These are phyloP conservation scores for Mormyrops attenuatus DNA, from an alignment of 2,797 vertebrate species.

Conservation along the genomic window DNA sequence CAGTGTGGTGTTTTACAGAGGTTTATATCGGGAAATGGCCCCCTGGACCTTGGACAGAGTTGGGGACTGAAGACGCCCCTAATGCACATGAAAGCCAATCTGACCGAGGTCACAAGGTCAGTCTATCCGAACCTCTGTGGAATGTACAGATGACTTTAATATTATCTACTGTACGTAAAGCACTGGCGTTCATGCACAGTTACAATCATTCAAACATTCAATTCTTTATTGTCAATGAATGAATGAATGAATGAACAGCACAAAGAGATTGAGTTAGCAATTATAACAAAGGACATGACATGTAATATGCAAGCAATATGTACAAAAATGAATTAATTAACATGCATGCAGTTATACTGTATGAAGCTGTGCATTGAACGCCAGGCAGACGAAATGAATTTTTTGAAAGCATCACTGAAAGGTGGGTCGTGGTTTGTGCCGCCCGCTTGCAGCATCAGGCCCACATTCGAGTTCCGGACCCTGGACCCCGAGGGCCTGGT, in stretches of 20 bases:
- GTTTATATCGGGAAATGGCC: conserved; percentile 44
- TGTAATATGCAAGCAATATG: background rate
- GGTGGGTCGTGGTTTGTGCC: background rate
- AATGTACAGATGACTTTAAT: background rate
- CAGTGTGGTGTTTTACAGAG: conserved; percentile 40
- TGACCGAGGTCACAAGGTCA: conserved; percentile 56
- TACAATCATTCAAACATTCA: background rate
- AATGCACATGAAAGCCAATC: conserved; percentile 50
- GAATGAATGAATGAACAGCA: background rate
- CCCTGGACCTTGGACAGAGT: conserved; percentile 58
- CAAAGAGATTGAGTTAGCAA: background rate
- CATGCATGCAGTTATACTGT: background rate
- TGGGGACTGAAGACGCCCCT: conserved; percentile 58
- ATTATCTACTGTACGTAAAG: background rate
- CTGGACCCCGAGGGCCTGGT: conserved; percentile 73
- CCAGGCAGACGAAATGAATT: background rate
- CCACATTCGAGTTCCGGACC: conserved; percentile 69
- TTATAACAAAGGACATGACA: background rate
- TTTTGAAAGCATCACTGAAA: background rate
- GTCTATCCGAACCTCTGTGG: conserved; percentile 14
- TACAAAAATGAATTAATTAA: background rate
- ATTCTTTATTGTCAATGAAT: background rate
- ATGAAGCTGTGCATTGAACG: background rate
- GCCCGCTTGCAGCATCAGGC: conserved; percentile 56
- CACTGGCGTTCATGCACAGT: background rate